phyloP scores from a whole-genome alignment of 2,888 invertebrate species.

The Drosophila atripex region DNA sequence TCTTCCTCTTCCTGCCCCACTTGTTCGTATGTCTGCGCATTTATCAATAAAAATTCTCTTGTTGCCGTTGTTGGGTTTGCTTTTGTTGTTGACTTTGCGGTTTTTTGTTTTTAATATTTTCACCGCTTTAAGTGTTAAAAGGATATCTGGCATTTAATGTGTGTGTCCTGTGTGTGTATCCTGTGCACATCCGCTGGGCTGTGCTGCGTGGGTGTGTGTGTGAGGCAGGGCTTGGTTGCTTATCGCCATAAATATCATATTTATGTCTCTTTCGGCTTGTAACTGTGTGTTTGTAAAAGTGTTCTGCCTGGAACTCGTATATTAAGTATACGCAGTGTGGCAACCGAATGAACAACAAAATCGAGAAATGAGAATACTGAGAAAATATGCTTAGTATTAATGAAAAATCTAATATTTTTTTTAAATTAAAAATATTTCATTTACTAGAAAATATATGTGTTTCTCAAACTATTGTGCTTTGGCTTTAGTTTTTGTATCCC shows the following conservation, averaged over 20 bases:
- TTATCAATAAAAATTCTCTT: constrained; percentile 81
- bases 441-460: too few species aligned
- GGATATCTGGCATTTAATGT: constrained; percentile 78
- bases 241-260: constrained; percentile 70
- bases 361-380: not conserved
- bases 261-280: constrained; percentile 49
- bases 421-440: not conserved
- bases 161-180: constrained; percentile 40
- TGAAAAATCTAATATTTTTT: not conserved
- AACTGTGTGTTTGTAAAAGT: constrained; percentile 39
- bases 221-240: constrained; percentile 45
- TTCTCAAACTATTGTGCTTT: too few species aligned
- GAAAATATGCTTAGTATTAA: not conserved
- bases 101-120: constrained; percentile 77
- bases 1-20: not conserved
- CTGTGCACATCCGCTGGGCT: constrained; percentile 30
- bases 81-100: constrained; percentile 77
- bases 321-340: constrained; percentile 71
- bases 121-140: constrained; percentile 80
- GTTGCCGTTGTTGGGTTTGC: constrained; percentile 51
- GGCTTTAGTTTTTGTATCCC: not conserved
- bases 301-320: constrained; percentile 40
- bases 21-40: constrained; percentile 67
- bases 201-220: constrained; percentile 14
- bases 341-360: constrained; percentile 32